Evolutionary conservation across 2,797 vertebrate species (phyloP), one percentile per base, ranked within the genome.

Genomic region (Hoplostethus atlanticus): DNA sequence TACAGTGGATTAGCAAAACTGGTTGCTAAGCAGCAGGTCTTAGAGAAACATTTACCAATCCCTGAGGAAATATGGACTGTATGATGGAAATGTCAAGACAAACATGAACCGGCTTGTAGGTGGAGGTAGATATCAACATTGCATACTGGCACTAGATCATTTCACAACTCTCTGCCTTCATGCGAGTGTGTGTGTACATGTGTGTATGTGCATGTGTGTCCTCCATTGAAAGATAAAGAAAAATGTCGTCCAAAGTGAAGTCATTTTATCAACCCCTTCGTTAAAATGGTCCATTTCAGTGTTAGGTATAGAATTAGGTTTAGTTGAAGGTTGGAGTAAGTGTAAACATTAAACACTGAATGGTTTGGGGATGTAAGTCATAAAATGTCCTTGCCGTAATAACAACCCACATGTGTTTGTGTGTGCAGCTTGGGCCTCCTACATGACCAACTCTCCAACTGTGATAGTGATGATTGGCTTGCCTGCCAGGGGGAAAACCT

Each of bases 401-500:
- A 57, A 44, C 46, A 44, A 61, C 5, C 51, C 4, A 51, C 51
- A 31, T 55, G 4, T 58, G 12, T 8, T 42, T 68, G 25, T 68
- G 28, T 55, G 50, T 78, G 57, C 90, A 92, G 91, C 98, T 0
- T 99, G 98, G 97, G 98, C 97, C 10, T 99, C 97, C 67, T 98
- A 99, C 91, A 99, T 99, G 97, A 99, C 98, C 89, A 98, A 99
- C 82, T 98, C 96, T 0, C 97, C 97, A 0, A 98, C 97, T 5
- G 84, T 99, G 83, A 99, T 99, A 5, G 97, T 99, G 79, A 99
- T 99, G 98, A 97, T 98, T 4, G 98, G 98, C 25, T 91, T 99
- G 64, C 98, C 98, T 0, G 98, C 98, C 0, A 94, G 98, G 3
- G 98, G 98, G 64, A 99, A 99, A 91, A 99, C 98, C 28, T 99